Percentiles rank a stretch among this genome's conserved stretches.
phyloP scores from a whole-genome alignment of 2,797 vertebrate species.

The Spondyliosoma cantharus region DNA sequence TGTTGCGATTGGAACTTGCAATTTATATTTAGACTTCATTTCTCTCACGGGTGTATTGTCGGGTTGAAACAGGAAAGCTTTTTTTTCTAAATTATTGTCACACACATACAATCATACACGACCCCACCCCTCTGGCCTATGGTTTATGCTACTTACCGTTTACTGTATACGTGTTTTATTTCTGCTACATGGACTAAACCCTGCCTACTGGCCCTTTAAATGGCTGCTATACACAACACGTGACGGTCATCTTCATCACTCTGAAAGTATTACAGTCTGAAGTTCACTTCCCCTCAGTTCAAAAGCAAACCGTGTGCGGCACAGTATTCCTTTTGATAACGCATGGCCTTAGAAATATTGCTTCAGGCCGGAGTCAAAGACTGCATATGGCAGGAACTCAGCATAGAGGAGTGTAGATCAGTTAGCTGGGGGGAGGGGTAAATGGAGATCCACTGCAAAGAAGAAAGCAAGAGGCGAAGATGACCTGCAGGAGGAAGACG shows the following conservation, averaged over 20 bases:
- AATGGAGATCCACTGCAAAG: conserved; percentile 31
- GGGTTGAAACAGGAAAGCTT: no score
- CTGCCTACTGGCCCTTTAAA: neutral
- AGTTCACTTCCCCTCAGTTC: conserved; percentile 28
- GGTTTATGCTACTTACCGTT: no score
- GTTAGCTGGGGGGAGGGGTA: conserved; percentile 43
- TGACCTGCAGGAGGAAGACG: conserved; percentile 51
- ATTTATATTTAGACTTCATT: no score
- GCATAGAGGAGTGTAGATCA: conserved; percentile 36
- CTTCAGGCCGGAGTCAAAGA: conserved; percentile 39
- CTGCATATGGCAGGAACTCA: conserved; percentile 38
- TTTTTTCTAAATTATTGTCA: no score
- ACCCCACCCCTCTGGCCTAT: no score
- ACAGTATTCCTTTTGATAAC: conserved; percentile 52
- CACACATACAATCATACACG: no score
- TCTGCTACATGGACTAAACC: neutral
- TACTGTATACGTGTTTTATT: no score
- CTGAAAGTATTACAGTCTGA: conserved; percentile 8
- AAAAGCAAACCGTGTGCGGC: conserved; percentile 46
- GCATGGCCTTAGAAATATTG: conserved; percentile 34
- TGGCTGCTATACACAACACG: neutral
- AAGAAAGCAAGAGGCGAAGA: conserved; percentile 35
- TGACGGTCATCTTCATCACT: conserved; percentile 17
- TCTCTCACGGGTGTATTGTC: no score
- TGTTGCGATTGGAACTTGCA: no score